Evolutionary conservation across 2,113 vertebrate species (phyloP).

Genomic region (Neomonachus schauinslandi): DNA sequence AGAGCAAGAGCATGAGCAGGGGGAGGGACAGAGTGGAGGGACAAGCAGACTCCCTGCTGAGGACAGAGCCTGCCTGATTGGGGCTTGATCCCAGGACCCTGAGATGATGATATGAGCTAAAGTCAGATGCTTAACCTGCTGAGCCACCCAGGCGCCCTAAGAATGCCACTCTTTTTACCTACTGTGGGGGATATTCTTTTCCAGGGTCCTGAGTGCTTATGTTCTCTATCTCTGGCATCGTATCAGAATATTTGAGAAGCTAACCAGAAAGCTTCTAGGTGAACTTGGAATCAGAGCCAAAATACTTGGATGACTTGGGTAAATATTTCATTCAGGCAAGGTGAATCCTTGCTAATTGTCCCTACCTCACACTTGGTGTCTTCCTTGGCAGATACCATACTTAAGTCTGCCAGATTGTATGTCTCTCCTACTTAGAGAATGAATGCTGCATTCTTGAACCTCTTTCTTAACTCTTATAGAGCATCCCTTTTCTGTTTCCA

Average conservation of each 20-base stretch:
- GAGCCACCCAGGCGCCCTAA: background rate
- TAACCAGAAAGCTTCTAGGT: constrained; percentile 38
- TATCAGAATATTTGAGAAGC: constrained; percentile 17
- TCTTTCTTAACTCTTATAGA: background rate
- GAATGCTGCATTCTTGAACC: background rate
- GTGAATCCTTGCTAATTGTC: background rate
- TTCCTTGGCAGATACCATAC: background rate
- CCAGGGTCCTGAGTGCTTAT: constrained; percentile 1
- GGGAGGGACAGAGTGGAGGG: background rate
- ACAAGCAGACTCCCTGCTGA: background rate
- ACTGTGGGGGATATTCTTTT: background rate
- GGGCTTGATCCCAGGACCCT: background rate
- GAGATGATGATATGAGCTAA: background rate
- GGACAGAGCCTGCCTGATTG: background rate
- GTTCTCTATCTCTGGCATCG: background rate
- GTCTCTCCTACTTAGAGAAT: background rate
- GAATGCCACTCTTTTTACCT: background rate
- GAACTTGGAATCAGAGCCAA: background rate
- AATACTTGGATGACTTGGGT: background rate
- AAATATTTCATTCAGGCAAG: constrained; percentile 5
- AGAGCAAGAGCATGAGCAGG: background rate
- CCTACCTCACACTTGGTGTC: background rate
- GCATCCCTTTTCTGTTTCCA: background rate
- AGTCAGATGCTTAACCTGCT: background rate
- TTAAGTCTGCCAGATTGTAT: background rate